Percentiles rank a stretch among this genome's conserved stretches.
phyloP scores from a whole-genome alignment of 2,113 vertebrate genomes.

The Prunella himalayana region DNA sequence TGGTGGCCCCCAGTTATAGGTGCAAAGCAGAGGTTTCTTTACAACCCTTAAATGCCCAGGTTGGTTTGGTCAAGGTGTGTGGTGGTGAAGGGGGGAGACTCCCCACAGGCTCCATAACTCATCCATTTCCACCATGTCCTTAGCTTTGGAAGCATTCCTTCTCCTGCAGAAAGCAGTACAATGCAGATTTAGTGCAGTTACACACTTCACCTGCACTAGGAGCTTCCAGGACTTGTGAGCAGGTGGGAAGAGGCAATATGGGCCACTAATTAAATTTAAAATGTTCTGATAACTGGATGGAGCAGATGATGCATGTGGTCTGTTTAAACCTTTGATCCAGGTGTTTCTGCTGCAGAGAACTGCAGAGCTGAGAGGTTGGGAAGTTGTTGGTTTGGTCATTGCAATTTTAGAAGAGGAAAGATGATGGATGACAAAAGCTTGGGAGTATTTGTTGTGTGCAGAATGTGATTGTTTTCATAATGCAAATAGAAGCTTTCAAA shows the following conservation, averaged over 20 bases:
- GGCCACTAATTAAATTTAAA: background rate
- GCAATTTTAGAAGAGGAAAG: background rate
- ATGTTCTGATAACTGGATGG: background rate
- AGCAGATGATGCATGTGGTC: background rate
- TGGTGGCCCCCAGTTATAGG: background rate
- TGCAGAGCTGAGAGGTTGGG: background rate
- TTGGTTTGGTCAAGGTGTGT: background rate
- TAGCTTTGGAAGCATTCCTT: background rate
- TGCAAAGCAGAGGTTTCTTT: background rate
- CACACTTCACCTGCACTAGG: background rate
- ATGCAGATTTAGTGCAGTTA: background rate
- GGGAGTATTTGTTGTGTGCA: background rate
- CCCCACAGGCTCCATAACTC: background rate
- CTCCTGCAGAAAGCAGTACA: background rate
- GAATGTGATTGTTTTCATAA: background rate
- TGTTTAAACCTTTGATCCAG: background rate
- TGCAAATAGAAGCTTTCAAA: background rate
- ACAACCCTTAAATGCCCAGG: background rate
- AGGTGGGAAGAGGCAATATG: background rate
- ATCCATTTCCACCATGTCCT: background rate
- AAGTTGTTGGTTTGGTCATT: background rate
- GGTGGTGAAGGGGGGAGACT: background rate
- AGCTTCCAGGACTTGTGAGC: background rate
- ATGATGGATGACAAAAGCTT: background rate
- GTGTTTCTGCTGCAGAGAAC: background rate